Percentiles rank a stretch among this genome's conserved stretches.
Conservation (phyloP, 2,888 invertebrate genomes). For the Campoletis raptor region DNA sequence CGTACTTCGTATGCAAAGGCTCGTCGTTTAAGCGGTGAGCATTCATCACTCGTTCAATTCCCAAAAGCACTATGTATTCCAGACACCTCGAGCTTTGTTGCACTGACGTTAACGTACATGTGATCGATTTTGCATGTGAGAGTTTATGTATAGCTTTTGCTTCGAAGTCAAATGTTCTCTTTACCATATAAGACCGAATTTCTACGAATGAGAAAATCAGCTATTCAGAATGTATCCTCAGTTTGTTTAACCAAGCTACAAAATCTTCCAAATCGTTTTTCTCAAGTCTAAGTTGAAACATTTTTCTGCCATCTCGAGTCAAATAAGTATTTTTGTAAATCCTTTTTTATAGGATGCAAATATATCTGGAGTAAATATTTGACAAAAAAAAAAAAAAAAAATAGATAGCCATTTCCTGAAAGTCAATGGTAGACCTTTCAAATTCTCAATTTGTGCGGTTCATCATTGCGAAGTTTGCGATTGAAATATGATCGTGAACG, state of each 20-base stretch:
- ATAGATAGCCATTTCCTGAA: not conserved
- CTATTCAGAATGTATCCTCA: conserved; percentile 33
- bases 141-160: conserved; percentile 2
- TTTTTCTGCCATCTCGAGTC: not conserved
- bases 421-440: not conserved
- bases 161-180: not conserved
- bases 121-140: not conserved
- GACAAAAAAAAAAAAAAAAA: not conserved
- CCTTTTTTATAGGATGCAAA: not conserved
- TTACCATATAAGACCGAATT: conserved; percentile 26
- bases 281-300: not conserved
- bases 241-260: conserved; percentile 36
- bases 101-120: conserved; percentile 21
- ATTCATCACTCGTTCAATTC: conserved; percentile 65
- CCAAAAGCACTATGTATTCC: conserved; percentile 63
- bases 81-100: conserved; percentile 37
- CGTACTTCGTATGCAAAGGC: conserved; percentile 61
- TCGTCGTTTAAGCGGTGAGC: conserved; percentile 54
- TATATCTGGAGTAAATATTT: not conserved
- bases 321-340: not conserved
- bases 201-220: conserved; percentile 29
- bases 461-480: not conserved
- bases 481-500: conserved; percentile 7
- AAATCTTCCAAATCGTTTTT: conserved; percentile 19
- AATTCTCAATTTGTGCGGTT: conserved; percentile 5